Evolutionary conservation across 2,888 invertebrate genomes (phyloP).

Genomic region (Caenorhabditis sinica): DNA sequence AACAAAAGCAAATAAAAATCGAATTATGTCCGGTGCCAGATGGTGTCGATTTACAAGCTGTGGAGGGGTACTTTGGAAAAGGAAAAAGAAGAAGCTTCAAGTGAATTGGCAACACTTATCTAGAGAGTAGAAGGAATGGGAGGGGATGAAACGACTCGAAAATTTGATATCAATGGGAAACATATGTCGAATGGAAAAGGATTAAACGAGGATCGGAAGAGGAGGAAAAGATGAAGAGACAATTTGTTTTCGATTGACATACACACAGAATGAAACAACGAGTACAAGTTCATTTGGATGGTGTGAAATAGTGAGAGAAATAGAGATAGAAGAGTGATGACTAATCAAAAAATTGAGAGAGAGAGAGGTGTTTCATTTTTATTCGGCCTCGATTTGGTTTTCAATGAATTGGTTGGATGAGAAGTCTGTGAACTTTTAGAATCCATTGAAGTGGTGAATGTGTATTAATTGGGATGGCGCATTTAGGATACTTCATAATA

Average conservation of each 20-base stretch:
- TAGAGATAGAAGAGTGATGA: constrained; percentile 23
- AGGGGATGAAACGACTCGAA: constrained; percentile 49
- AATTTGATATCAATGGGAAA: constrained; percentile 67
- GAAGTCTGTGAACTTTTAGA: background rate
- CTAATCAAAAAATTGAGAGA: constrained; percentile 32
- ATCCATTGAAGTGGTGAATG: background rate
- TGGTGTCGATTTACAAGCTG: constrained; percentile 65
- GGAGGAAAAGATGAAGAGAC: constrained; percentile 18
- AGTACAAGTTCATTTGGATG: constrained; percentile 47
- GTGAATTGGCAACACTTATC: constrained; percentile 64
- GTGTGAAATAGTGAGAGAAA: constrained; percentile 13
- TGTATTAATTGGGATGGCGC: background rate
- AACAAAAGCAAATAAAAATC: constrained; percentile 59
- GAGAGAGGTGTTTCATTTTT: constrained; percentile 1
- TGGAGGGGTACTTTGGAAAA: constrained; percentile 30
- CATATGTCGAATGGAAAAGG: constrained; percentile 55
- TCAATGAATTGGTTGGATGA: background rate
- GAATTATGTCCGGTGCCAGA: constrained; percentile 60
- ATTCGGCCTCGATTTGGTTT: constrained; percentile 14
- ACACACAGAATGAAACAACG: constrained; percentile 45
- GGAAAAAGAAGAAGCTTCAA: constrained; percentile 39
- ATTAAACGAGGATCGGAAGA: constrained; percentile 29
- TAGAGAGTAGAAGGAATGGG: constrained; percentile 27
- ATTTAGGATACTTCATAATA: background rate
- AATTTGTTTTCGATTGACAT: constrained; percentile 42